Evolutionary conservation across 1,140 invertebrate genomes (phyloP).

Genomic region (Heliconius hewitsoni): DNA sequence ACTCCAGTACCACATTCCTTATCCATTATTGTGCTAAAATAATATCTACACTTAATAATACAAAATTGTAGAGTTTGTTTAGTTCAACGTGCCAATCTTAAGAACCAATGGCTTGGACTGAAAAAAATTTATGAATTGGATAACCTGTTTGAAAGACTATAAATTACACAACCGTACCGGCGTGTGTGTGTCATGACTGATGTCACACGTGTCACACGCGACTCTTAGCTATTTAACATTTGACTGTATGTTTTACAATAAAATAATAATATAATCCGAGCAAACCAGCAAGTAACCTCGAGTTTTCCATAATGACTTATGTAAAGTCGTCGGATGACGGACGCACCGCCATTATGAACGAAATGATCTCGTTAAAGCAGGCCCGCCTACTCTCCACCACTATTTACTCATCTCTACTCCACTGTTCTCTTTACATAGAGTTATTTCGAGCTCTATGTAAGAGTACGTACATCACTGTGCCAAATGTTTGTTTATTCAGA

Average conservation of each 20-base stretch:
- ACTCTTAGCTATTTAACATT: too few species aligned
- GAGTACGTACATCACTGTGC: not conserved
- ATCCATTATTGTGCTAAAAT: too few species aligned
- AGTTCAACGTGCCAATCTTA: too few species aligned
- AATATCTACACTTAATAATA: too few species aligned
- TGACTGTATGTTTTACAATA: too few species aligned
- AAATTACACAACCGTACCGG: too few species aligned
- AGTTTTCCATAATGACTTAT: not conserved
- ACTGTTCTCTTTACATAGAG: not conserved
- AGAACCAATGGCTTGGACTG: too few species aligned
- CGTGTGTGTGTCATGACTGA: too few species aligned
- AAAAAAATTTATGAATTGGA: too few species aligned
- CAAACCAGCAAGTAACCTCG: not conserved
- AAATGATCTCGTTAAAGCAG: slow-evolving; percentile 41
- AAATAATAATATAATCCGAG: not conserved
- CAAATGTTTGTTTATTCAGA: slow-evolving; percentile 24
- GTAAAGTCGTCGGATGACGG: not conserved
- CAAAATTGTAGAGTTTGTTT: too few species aligned
- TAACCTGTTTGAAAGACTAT: too few species aligned
- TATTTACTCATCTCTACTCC: slow-evolving; percentile 32
- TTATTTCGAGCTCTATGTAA: slow-evolving; percentile 15
- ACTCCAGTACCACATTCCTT: not conserved
- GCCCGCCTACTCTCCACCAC: slow-evolving; percentile 34
- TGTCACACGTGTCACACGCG: too few species aligned
- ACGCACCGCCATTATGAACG: slow-evolving; percentile 29